Evolutionary conservation across 2,797 vertebrate species (phyloP).

Genomic region (Xiphophorus birchmanni): DNA sequence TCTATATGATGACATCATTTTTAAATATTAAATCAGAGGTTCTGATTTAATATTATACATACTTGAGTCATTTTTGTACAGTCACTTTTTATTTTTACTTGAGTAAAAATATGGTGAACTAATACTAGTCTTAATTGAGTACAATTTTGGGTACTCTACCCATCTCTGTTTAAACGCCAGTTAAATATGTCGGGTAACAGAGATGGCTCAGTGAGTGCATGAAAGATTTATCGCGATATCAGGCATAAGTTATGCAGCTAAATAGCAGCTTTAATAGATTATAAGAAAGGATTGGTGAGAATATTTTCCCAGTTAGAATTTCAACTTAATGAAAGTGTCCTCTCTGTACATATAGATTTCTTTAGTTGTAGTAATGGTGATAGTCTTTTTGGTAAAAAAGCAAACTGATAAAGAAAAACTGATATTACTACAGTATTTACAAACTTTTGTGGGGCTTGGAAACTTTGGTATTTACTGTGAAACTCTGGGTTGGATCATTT

Average conservation of each 20-base stretch:
- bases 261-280: neutral
- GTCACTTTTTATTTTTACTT: too few relatives aligned
- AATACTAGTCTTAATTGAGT: too few relatives aligned
- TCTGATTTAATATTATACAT: too few relatives aligned
- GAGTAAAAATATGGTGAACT: too few relatives aligned
- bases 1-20: too few relatives aligned
- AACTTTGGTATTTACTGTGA: neutral
- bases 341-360: neutral
- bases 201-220: neutral
- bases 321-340: neutral
- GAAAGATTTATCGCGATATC: neutral
- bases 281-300: neutral
- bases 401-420: neutral
- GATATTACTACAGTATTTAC: neutral
- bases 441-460: neutral
- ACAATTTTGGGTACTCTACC: too few relatives aligned
- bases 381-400: neutral
- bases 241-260: neutral
- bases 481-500: neutral
- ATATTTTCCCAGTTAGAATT: neutral
- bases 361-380: neutral
- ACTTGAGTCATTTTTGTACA: too few relatives aligned
- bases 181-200: neutral
- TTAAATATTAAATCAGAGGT: too few relatives aligned
- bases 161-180: neutral